These are phyloP conservation scores for Carpatolechia fugitivella DNA, from an alignment of 2,888 invertebrate genomes.

Conservation along the genomic window DNA sequence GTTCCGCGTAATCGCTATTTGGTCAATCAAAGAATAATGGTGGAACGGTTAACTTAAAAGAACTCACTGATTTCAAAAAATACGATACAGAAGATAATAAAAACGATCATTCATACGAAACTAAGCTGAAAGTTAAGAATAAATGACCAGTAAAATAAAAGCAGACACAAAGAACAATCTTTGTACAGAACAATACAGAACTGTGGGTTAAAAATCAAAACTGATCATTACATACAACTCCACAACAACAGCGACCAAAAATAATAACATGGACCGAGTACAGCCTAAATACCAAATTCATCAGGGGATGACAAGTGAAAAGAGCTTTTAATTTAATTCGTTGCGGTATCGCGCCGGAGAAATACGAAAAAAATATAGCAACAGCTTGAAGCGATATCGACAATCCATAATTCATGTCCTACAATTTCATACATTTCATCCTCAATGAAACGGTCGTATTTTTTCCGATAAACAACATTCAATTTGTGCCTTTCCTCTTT, in stretches of 20 bases:
- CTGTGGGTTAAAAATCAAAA: not conserved
- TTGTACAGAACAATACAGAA: not conserved
- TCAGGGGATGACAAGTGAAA: constrained; percentile 77
- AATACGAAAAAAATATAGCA: constrained; percentile 74
- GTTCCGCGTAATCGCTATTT: not conserved
- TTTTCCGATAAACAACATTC: constrained; percentile 35
- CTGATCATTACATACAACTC: not conserved
- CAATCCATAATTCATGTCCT: constrained; percentile 80
- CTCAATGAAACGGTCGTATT: constrained; percentile 42
- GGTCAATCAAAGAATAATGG: not conserved
- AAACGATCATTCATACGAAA: too few relatives aligned
- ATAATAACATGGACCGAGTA: constrained; percentile 41
- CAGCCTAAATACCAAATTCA: constrained; percentile 72
- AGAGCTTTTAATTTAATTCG: constrained; percentile 80
- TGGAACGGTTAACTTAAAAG: too few relatives aligned
- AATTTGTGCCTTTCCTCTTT: constrained; percentile 50
- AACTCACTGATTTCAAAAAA: too few relatives aligned
- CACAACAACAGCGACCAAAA: constrained; percentile 22
- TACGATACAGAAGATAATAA: too few relatives aligned
- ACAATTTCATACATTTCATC: constrained; percentile 75
- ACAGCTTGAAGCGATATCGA: constrained; percentile 80
- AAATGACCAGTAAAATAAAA: not conserved
- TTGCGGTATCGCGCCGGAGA: constrained; percentile 72
- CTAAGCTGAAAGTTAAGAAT: too few relatives aligned
- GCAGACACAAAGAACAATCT: not conserved